These are phyloP conservation scores for Triops cancriformis DNA, from an alignment of 1,140 invertebrate genomes.

Conservation along the genomic window DNA sequence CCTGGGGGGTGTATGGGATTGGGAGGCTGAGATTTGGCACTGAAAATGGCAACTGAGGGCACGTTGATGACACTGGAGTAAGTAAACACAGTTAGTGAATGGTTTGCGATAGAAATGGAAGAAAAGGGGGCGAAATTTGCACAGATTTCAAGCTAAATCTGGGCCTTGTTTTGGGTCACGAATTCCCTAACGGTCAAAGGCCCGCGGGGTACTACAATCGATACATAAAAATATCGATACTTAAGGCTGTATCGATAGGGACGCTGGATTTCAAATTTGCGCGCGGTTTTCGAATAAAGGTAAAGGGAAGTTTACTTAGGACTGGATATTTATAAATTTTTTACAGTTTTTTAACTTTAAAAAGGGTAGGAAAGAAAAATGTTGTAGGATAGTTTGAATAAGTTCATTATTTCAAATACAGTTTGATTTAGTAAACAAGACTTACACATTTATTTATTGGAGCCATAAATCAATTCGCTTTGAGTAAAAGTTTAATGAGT, in stretches of 20 bases:
- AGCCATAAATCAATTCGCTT: too few relatives aligned
- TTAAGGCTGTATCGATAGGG: not conserved
- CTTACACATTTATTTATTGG: too few relatives aligned
- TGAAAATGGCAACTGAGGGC: not conserved
- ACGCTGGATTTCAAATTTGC: not conserved
- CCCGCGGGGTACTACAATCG: not conserved
- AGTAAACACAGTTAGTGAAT: not conserved
- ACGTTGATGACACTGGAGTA: not conserved
- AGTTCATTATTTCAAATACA: too few relatives aligned
- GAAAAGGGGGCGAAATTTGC: not conserved
- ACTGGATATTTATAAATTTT: too few relatives aligned
- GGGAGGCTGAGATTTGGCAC: not conserved
- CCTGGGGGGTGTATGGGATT: not conserved
- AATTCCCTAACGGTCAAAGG: not conserved
- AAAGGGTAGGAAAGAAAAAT: too few relatives aligned
- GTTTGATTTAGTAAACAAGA: too few relatives aligned
- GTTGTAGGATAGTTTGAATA: too few relatives aligned
- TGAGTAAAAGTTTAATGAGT: too few relatives aligned
- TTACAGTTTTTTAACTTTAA: too few relatives aligned
- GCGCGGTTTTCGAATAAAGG: not conserved
- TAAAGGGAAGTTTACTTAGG: not conserved
- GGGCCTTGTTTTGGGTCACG: slow-evolving; percentile 3
- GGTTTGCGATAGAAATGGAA: not conserved
- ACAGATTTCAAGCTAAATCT: not conserved
- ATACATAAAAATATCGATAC: not conserved